Percentiles rank a stretch among this genome's conserved stretches.
These are phyloP conservation scores for Corythornis madagascariensis DNA, from an alignment of 2,113 vertebrate genomes.

Conservation along the genomic window DNA sequence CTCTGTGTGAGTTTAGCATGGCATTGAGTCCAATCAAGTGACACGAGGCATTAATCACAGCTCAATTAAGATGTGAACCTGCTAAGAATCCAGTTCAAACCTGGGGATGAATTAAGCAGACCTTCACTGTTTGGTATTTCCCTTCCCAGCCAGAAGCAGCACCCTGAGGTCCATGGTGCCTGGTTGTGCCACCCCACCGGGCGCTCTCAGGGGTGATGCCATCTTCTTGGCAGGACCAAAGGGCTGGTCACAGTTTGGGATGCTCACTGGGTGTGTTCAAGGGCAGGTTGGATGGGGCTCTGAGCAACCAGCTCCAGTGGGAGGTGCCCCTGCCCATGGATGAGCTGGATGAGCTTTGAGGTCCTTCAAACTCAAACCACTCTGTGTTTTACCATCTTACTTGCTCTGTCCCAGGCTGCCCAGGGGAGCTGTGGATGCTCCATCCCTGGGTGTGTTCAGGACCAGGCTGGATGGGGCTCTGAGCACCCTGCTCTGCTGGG, in stretches of 20 bases:
- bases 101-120: not conserved
- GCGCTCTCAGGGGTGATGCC: not conserved
- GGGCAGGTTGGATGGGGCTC: no score
- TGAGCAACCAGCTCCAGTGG: no score
- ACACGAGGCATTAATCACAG: not conserved
- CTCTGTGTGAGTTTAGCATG: not conserved
- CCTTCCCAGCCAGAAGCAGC: not conserved
- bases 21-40: not conserved
- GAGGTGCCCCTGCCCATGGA: no score
- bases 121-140: not conserved
- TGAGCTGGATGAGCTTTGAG: no score
- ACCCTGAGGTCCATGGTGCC: not conserved
- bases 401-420: no score
- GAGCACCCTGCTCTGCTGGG: no score
- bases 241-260: rapidly evolving
- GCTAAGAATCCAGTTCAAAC: not conserved
- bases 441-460: not conserved
- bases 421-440: no score
- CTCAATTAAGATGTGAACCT: not conserved
- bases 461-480: no score
- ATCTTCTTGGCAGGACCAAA: not conserved
- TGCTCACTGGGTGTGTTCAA: not conserved
- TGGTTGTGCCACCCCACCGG: not conserved
- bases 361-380: no score
- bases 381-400: no score